Percentiles rank a stretch among this genome's conserved stretches.
Conservation (phyloP, 2,888 invertebrate genomes). For the Xestia c-nigrum region DNA sequence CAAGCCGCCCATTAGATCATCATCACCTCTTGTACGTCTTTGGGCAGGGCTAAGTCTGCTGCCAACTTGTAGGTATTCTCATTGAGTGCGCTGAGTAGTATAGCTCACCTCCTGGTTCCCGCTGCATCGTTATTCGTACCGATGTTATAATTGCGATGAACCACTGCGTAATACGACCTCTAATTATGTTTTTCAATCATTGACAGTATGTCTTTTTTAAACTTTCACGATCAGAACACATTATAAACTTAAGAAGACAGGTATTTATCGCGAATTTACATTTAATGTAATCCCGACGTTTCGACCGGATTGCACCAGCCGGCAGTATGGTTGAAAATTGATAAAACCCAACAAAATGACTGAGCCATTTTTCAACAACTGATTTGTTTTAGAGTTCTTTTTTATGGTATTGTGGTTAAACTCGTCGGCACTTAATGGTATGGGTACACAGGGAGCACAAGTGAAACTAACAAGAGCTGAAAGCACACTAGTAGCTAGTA, state of each 20-base stretch:
- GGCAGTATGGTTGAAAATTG: background rate
- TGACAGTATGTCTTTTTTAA: no score
- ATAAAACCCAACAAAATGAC: background rate
- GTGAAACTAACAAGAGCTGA: background rate
- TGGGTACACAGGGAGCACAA: background rate
- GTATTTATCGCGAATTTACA: no score
- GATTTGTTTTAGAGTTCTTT: no score
- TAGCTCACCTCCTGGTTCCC: background rate
- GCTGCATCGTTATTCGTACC: background rate
- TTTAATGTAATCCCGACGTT: no score
- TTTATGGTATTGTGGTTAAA: background rate
- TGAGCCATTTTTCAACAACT: background rate
- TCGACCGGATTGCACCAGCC: no score
- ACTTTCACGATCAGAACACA: no score
- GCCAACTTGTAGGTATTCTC: background rate
- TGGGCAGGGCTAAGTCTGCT: background rate
- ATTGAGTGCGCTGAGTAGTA: background rate
- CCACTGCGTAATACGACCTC: background rate
- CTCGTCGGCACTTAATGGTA: background rate
- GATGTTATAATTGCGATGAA: background rate
- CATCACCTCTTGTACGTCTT: background rate
- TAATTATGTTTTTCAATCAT: background rate
- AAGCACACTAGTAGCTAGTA: no score
- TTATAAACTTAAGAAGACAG: no score
- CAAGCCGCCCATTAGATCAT: no score